These are phyloP conservation scores for Scelioninae gen. 1 DNA, from an alignment of 2,888 invertebrate species.

Conservation along the genomic window DNA sequence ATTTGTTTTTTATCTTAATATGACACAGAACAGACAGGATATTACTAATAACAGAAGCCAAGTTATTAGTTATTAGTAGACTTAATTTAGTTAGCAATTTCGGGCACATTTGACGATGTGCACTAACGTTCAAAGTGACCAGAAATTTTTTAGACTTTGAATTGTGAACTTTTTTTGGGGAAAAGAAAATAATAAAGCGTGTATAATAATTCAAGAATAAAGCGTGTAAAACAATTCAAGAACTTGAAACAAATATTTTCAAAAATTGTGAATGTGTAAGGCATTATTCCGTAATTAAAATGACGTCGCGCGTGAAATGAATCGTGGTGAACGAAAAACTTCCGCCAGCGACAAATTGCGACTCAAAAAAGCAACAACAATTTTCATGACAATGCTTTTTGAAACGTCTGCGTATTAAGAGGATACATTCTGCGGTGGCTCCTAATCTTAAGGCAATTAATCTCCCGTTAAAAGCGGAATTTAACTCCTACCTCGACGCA, in stretches of 20 bases:
- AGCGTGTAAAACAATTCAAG: not conserved
- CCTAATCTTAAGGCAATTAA: slow-evolving; percentile 66
- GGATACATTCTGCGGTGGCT: slow-evolving; percentile 42
- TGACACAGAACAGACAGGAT: too few species aligned
- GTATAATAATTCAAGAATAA: not conserved
- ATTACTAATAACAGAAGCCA: too few species aligned
- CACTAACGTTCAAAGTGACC: too few species aligned
- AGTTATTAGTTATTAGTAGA: too few species aligned
- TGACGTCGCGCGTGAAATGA: slow-evolving; percentile 45
- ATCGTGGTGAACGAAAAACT: slow-evolving; percentile 8
- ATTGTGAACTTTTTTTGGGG: not conserved
- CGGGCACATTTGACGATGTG: too few species aligned
- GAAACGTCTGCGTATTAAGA: slow-evolving; percentile 57
- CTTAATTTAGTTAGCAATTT: too few species aligned
- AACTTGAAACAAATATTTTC: slow-evolving; percentile 10
- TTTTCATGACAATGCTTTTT: slow-evolving; percentile 62
- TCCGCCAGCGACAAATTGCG: slow-evolving; percentile 42
- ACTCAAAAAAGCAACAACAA: slow-evolving; percentile 50
- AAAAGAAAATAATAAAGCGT: not conserved
- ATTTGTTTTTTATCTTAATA: too few species aligned
- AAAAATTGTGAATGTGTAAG: not conserved
- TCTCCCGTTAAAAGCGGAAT: slow-evolving; percentile 60
- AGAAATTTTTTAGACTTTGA: not conserved
- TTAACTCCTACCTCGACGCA: slow-evolving; percentile 49
- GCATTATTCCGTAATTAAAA: slow-evolving; percentile 23